A percentile compares a stretch with the other conserved stretches of the same genome.
Evolutionary conservation across 2,888 invertebrate species (phyloP).

Genomic region (Coenonympha glycerion): DNA sequence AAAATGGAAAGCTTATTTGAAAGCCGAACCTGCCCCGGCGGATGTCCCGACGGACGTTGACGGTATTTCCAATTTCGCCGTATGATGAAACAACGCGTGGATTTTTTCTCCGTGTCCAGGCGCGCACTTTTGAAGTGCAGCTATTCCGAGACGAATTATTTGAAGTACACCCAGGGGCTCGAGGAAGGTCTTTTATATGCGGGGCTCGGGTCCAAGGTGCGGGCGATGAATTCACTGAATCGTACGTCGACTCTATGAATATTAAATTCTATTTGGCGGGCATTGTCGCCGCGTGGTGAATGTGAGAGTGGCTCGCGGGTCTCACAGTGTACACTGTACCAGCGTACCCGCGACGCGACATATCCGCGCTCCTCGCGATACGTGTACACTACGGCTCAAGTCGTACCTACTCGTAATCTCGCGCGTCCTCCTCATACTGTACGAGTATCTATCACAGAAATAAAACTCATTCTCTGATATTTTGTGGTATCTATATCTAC

Average conservation of each 20-base stretch:
- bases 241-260: conserved; percentile 72
- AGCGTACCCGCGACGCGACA: conserved; percentile 32
- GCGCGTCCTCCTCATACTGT: neutral
- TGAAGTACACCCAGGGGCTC: conserved; percentile 65
- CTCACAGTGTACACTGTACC: no score
- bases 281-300: conserved; percentile 64
- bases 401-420: neutral
- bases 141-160: conserved; percentile 67
- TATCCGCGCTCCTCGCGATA: no score
- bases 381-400: conserved; percentile 6
- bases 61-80: conserved; percentile 65
- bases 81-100: conserved; percentile 58
- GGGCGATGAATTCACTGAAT: conserved; percentile 73
- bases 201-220: conserved; percentile 67
- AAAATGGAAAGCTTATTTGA: conserved; percentile 45
- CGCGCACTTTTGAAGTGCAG: conserved; percentile 59
- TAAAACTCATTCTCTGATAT: no score
- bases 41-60: conserved; percentile 47
- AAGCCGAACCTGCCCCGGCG: conserved; percentile 41
- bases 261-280: conserved; percentile 72
- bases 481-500: no score
- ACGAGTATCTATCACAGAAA: no score
- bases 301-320: conserved; percentile 47
- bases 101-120: conserved; percentile 51
- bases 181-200: conserved; percentile 69